Base-by-base conservation (phyloP, 2,888 invertebrate genomes). In the Drosophila buzzatii region DNA sequence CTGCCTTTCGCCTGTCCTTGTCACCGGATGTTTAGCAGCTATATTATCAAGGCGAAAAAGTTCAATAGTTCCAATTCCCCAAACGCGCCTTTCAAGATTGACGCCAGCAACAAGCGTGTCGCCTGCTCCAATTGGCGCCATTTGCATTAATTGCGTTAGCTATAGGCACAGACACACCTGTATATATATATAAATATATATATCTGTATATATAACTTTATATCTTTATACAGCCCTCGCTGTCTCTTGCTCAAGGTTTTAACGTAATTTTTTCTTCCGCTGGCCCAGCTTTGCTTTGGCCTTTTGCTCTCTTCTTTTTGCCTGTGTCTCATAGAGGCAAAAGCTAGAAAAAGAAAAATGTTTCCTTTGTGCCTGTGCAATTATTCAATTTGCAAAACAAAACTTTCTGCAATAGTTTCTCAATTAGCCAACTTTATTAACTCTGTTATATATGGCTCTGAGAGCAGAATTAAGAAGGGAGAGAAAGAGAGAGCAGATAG, bases 41-140 rank as follows among this genome's bases (percentile, higher is more conserved):
- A 69, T 70, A 79, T 79, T 70, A 79, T 79, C 70, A 76, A 79
- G 79, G 79, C 75, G 41, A 79, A 70, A 74, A 79, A 77, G 76
- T 77, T 77, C 76, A 77, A 77, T 79, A 70, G 79, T 51, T 51
- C 70, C 70, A 77, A 63, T 62, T 73, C 79, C 75, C 79, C 70
- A 56, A 70, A 42, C 65, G 62, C 37, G 47, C 64, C 79, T 70
- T 51, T 74, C 65, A 65, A 70, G 76, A 76, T 76, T 79, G 74
- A 73, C 64, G 51, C 60, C 67, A 67, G 35, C 31, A 33, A 18
- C 49, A 12, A 31, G 27, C 53, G 58, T 57, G 44, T 35, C 51
- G 62, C 47, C 59, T 51, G 57, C 78, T 64, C 60, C 63, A 62
- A 65, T 63, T 56, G 58, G 61, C 66, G 66, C 75, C 75, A 70